Conservation (phyloP, 2,888 invertebrate species). For the Hirudinaria manillensis region DNA sequence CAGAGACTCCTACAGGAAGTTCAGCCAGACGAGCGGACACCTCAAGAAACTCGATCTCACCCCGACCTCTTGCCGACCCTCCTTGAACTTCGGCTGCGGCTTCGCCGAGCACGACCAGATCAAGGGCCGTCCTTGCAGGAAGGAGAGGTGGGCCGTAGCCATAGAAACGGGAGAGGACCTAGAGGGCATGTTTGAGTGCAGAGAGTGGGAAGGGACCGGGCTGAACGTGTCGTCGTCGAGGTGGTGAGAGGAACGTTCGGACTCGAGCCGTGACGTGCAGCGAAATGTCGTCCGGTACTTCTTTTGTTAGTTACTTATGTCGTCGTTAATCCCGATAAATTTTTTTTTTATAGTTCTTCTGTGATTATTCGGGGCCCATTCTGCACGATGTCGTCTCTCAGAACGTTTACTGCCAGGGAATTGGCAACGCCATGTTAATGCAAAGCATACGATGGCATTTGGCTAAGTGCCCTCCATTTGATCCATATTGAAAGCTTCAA, state of each 20-base stretch:
- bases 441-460: too few species aligned
- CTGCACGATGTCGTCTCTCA: too few species aligned
- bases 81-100: not conserved
- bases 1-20: constrained; percentile 21
- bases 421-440: too few species aligned
- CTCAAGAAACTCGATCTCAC: constrained; percentile 17
- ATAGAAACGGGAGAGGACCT: constrained; percentile 33
- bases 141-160: constrained; percentile 35
- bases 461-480: too few species aligned
- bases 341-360: too few species aligned
- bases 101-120: not conserved
- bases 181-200: constrained; percentile 27
- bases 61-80: not conserved
- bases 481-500: too few species aligned
- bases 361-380: too few species aligned
- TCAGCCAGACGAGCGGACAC: constrained; percentile 28
- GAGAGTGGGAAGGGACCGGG: not conserved
- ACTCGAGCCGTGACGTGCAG: too few species aligned
- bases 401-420: too few species aligned
- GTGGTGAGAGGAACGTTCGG: not conserved
- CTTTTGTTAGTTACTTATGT: too few species aligned
- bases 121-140: not conserved
- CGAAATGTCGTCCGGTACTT: too few species aligned
- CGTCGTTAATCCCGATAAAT: too few species aligned
- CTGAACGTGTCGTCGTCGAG: constrained; percentile 17